A percentile compares a stretch with the other conserved stretches of the same genome.
These are phyloP conservation scores for Brachionus koreanus DNA, from an alignment of 1,140 invertebrate species.

Conservation along the genomic window DNA sequence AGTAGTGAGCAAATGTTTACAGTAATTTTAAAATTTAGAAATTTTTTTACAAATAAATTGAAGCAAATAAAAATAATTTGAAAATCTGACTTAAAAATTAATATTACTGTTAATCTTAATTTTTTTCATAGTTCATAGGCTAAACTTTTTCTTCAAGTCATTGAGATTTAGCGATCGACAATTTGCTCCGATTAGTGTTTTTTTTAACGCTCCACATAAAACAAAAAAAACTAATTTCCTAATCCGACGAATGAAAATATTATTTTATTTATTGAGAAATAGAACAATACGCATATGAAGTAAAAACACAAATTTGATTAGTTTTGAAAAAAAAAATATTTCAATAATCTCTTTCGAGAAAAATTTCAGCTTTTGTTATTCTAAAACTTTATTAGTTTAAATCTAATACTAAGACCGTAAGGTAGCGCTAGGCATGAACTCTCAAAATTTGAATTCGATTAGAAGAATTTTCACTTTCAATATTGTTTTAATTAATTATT, in stretches of 20 bases:
- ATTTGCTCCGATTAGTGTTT: background rate
- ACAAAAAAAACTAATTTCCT: slow-evolving; percentile 28
- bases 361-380: background rate
- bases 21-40: no score
- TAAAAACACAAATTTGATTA: background rate
- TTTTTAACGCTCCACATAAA: background rate
- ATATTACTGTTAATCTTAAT: background rate
- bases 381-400: slow-evolving; percentile 15
- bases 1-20: no score
- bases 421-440: background rate
- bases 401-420: background rate
- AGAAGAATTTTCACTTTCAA: slow-evolving; percentile 5
- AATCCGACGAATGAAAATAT: slow-evolving; percentile 5
- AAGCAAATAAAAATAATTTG: no score
- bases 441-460: background rate
- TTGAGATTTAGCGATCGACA: background rate
- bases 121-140: background rate
- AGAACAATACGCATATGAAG: background rate
- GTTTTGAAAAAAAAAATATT: background rate
- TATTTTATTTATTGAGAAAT: slow-evolving; percentile 26
- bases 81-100: background rate
- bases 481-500: slow-evolving; percentile 38
- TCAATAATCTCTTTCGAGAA: background rate
- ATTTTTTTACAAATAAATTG: no score
- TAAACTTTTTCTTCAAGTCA: background rate